Base-by-base conservation (phyloP, 1,140 invertebrate species). In the Leptinotarsa texana region DNA sequence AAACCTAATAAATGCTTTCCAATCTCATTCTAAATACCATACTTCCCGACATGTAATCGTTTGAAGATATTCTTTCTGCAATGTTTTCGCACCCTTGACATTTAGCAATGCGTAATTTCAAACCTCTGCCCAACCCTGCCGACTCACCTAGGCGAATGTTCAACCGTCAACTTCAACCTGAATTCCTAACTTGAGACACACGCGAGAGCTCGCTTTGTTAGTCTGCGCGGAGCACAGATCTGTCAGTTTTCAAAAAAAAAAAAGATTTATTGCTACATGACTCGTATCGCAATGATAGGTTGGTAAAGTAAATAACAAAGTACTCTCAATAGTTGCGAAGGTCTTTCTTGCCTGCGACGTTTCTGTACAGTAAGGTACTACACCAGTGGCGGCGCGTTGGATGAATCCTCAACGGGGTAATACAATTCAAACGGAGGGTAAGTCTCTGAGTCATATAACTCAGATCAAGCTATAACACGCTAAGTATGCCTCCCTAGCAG, bases 231-330 rank as follows among this genome's bases (percentile, higher is more conserved):
- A 8, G 51, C 51, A 57, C 17, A 57, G 17, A 57, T 57, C 51
- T 57, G 51, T 57, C 51, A 18, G 51, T 57, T 57, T 57, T 57
- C 51, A n/a, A 57, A 57, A 57, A 24, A 57, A 57, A 57, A 57
- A 13, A 3, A n/a, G 51, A 57, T 57, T 57, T n/a, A 57, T 57
- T 3, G 51, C 15, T 57, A n/a, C 51, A 57, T 57, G 17, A 57
- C 51, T 57, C 13, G 51, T 57, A 17, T 57, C 51, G 51, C 51
- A 57, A 57, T 57, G 51, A 57, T 57, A 18, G 33, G 33, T 42
- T 42, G 33, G 33, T 42, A 57, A 15, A 18, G n/a, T 57, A 57
- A 57, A 57, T 57, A 57, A 57, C 51, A 18, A 57, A 18, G 51
- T 57, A 57, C 51, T 57, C 51, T 15, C 13, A 15, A 57, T 57